phyloP scores from a whole-genome alignment of 2,113 vertebrate genomes.

The Urocolius indicus region DNA sequence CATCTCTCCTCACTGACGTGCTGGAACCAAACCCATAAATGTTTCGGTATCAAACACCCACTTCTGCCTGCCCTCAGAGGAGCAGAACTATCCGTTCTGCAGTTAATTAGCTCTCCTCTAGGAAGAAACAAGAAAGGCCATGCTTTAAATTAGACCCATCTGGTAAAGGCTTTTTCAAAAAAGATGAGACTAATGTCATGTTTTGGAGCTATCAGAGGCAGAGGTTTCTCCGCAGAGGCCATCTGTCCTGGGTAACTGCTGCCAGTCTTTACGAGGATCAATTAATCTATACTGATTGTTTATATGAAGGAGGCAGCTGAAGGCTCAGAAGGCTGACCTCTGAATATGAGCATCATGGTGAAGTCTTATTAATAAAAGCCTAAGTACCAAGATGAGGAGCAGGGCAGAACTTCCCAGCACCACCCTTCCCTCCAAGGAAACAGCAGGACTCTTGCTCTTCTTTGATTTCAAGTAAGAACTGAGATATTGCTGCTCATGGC shows the following conservation, averaged over 20 bases:
- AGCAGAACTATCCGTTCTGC: not conserved
- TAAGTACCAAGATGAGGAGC: not conserved
- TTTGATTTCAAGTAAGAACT: not conserved
- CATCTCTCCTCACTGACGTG: not conserved
- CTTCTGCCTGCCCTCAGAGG: not conserved
- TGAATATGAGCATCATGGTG: rapidly evolving
- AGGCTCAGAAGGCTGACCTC: not conserved
- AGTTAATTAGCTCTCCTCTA: not conserved
- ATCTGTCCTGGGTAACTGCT: not conserved
- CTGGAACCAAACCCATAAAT: not conserved
- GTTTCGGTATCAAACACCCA: not conserved
- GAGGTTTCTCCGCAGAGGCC: not conserved
- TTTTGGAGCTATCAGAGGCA: not conserved
- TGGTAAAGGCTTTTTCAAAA: not conserved
- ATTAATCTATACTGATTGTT: not conserved
- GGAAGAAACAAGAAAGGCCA: not conserved
- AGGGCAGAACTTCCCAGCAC: not conserved
- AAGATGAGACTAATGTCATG: not conserved
- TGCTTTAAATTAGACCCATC: not conserved
- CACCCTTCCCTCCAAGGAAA: not conserved
- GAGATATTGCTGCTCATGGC: not conserved
- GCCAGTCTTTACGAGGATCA: not conserved
- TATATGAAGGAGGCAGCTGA: not conserved
- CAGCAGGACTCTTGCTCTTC: not conserved
- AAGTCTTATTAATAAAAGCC: not conserved